Conservation (phyloP, 2,113 vertebrate genomes). For the Thinocorus orbignyianus region DNA sequence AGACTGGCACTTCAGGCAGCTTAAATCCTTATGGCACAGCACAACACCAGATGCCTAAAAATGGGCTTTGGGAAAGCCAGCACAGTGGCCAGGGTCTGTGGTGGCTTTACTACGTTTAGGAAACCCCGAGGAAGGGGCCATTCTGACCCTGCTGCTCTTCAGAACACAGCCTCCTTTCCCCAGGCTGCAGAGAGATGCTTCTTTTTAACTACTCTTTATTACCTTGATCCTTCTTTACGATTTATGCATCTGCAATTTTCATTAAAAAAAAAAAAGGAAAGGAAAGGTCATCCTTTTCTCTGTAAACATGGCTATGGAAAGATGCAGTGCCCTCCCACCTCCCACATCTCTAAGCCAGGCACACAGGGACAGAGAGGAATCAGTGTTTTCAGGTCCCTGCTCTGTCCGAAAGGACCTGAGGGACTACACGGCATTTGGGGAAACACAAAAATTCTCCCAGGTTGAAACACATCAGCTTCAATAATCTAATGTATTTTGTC, state of each 20-base stretch:
- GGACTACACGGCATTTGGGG: background rate
- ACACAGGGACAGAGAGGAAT: background rate
- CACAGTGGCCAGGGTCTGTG: background rate
- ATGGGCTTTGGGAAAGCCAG: background rate
- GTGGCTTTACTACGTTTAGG: background rate
- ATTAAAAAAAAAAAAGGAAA: background rate
- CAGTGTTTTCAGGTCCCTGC: background rate
- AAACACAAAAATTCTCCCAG: rapidly evolving
- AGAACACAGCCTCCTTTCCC: background rate
- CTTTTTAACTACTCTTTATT: background rate
- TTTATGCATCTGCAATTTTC: background rate
- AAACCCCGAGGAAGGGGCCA: background rate
- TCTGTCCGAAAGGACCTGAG: background rate
- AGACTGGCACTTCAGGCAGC: background rate
- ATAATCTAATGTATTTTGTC: background rate
- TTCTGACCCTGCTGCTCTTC: background rate
- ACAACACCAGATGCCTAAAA: background rate
- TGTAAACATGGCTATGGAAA: background rate
- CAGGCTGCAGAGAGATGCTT: background rate
- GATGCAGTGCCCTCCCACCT: background rate
- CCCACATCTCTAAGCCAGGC: background rate
- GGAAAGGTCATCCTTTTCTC: background rate
- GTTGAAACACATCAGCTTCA: background rate
- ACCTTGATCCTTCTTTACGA: background rate
- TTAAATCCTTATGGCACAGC: rapidly evolving